These are phyloP conservation scores for Ptychobarbus kaznakovi DNA, from an alignment of 2,797 vertebrate genomes.

Conservation along the genomic window DNA sequence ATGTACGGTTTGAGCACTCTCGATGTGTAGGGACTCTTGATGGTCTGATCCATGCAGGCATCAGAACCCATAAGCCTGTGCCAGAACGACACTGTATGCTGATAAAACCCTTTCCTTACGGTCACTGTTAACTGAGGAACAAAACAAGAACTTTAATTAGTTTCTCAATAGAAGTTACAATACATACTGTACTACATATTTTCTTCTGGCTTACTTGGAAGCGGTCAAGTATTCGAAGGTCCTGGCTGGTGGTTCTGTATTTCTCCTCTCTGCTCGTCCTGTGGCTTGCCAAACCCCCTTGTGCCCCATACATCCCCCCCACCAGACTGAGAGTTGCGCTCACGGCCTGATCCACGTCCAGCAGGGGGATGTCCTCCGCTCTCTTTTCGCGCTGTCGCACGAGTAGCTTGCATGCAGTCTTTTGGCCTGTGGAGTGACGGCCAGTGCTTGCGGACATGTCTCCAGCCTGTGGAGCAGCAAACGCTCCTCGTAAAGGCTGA, in stretches of 20 bases:
- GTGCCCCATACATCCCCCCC: conserved; percentile 86
- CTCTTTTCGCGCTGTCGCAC: conserved; percentile 90
- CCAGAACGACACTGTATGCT: conserved; percentile 84
- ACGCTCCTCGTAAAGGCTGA: conserved; percentile 92
- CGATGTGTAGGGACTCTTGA: conserved; percentile 94
- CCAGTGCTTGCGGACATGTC: conserved; percentile 86
- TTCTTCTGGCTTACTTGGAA: conserved; percentile 84
- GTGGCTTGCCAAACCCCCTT: conserved; percentile 72
- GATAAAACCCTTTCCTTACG: conserved; percentile 77
- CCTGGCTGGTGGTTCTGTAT: conserved; percentile 86
- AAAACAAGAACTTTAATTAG: not conserved
- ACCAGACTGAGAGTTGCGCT: conserved; percentile 88
- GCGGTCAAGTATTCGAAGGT: conserved; percentile 91
- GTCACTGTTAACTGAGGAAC: conserved; percentile 77
- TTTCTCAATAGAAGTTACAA: not conserved
- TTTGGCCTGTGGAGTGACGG: conserved; percentile 87
- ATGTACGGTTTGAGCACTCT: conserved; percentile 87
- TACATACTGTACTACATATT: not conserved
- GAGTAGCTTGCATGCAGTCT: conserved; percentile 89
- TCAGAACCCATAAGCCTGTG: conserved; percentile 92
- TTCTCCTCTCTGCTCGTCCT: conserved; percentile 69
- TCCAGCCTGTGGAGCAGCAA: conserved; percentile 89
- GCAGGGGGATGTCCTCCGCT: conserved; percentile 89
- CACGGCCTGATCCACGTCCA: conserved; percentile 90
- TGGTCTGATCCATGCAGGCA: conserved; percentile 82